Percentiles rank a stretch among this genome's conserved stretches.
These are phyloP conservation scores for Malurus cyaneus DNA, from an alignment of 2,113 vertebrate genomes.

Conservation along the genomic window DNA sequence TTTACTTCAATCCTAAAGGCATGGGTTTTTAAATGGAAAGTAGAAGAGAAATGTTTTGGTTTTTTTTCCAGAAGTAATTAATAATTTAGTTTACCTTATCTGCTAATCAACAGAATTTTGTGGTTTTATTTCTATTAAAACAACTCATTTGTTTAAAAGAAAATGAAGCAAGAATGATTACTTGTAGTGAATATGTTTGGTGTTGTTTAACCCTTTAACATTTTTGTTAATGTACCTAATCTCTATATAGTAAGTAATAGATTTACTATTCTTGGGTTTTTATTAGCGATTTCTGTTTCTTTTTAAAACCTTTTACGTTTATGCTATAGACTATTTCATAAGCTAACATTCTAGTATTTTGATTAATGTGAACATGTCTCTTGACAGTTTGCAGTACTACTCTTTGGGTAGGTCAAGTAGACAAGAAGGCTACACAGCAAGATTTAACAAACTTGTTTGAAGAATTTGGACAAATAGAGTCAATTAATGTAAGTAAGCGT, in stretches of 20 bases:
- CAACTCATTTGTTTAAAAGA: neutral
- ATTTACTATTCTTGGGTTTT: neutral
- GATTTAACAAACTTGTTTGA: conserved; percentile 98
- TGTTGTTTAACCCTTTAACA: neutral
- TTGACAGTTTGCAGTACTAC: conserved; percentile 95
- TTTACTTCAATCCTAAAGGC: neutral
- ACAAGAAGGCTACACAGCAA: conserved; percentile 98
- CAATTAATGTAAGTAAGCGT: conserved; percentile 90
- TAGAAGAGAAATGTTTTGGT: neutral
- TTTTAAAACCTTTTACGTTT: neutral
- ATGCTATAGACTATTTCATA: neutral
- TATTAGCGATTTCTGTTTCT: neutral
- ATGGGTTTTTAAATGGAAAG: neutral
- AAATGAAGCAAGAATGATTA: neutral
- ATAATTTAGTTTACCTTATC: neutral
- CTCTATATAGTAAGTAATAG: neutral
- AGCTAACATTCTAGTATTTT: neutral
- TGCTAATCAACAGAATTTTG: neutral
- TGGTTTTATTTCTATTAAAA: neutral
- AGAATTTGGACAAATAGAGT: conserved; percentile 98
- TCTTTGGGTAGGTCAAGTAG: conserved; percentile 97
- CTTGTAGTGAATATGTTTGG: neutral
- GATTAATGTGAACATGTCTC: conserved; percentile 18
- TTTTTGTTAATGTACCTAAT: neutral
- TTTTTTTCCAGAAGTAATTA: neutral